Evolutionary conservation across 2,888 invertebrate species (phyloP).

Genomic region (Junonia oenone): DNA sequence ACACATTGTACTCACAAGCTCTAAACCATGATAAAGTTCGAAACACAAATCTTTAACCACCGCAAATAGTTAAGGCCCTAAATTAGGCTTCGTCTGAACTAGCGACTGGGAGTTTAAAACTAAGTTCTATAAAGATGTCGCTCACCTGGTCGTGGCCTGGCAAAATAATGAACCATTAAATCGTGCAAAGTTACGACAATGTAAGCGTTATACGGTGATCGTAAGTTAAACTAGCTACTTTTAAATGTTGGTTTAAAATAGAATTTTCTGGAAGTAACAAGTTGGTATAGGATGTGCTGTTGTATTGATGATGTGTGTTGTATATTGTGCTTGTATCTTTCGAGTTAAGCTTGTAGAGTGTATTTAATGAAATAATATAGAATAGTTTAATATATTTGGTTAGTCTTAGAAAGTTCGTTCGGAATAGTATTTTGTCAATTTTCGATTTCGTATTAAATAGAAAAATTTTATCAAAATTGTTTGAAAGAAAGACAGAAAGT

Average conservation of each 20-base stretch:
- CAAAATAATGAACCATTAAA: slow-evolving; percentile 24
- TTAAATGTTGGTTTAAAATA: not conserved
- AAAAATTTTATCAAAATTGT: no score
- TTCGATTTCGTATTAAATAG: no score
- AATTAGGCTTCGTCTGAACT: slow-evolving; percentile 2
- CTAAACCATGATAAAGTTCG: not conserved
- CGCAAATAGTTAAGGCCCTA: not conserved
- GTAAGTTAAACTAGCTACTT: not conserved
- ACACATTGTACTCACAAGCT: not conserved
- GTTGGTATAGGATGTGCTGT: not conserved
- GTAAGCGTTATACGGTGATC: not conserved
- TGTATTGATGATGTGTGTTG: no score
- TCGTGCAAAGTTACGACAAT: slow-evolving; percentile 8
- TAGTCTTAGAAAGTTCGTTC: no score
- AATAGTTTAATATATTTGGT: no score
- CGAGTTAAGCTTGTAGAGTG: no score
- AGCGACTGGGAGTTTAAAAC: slow-evolving; percentile 1
- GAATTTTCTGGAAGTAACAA: not conserved
- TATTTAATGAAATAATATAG: no score
- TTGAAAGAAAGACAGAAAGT: no score
- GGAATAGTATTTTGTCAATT: no score
- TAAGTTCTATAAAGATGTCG: slow-evolving; percentile 23
- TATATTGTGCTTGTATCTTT: no score
- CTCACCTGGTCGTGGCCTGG: slow-evolving; percentile 19
- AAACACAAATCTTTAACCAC: not conserved